Conservation (phyloP, 2,797 vertebrate genomes). For the Sebastes diploproa region DNA sequence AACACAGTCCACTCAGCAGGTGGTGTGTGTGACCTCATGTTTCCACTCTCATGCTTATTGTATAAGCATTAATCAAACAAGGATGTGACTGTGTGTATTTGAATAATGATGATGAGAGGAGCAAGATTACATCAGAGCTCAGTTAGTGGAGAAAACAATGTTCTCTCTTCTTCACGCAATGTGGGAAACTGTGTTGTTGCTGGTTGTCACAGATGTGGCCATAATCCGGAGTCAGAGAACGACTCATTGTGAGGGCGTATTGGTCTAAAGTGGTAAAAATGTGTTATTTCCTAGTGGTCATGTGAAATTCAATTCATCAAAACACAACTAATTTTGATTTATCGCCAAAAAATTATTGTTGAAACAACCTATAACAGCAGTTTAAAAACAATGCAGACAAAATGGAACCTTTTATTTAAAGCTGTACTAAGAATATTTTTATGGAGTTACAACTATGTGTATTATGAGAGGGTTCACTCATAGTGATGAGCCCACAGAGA, state of each 20-base stretch:
- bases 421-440: no score
- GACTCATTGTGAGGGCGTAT: background rate
- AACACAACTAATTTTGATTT: background rate
- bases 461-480: no score
- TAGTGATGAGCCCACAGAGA: no score
- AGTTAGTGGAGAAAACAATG: background rate
- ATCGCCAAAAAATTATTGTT: accelerated
- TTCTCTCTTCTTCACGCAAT: background rate
- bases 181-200: no score
- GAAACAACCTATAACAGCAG: no score
- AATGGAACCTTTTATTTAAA: no score
- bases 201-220: background rate
- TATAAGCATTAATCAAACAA: conserved; percentile 42
- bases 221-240: background rate
- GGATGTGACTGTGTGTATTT: conserved; percentile 18
- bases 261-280: background rate
- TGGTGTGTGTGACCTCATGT: conserved; percentile 24
- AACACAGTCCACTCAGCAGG: background rate
- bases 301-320: background rate
- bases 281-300: accelerated
- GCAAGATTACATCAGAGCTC: conserved; percentile 26
- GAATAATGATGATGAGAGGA: conserved; percentile 11
- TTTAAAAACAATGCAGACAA: no score
- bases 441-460: no score
- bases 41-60: background rate